These are phyloP conservation scores for Diprion similis DNA, from an alignment of 1,140 invertebrate species.

Conservation along the genomic window DNA sequence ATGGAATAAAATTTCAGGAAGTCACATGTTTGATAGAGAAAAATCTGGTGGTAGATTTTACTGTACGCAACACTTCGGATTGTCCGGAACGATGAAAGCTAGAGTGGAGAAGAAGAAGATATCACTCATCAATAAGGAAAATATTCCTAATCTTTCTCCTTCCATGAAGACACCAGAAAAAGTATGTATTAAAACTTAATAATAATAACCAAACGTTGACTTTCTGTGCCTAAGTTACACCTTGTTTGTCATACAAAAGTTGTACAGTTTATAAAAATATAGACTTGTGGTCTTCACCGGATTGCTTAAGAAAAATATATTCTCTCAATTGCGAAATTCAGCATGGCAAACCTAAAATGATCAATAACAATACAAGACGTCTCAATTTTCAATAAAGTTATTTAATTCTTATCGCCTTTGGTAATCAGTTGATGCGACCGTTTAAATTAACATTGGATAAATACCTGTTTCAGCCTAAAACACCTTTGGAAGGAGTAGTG, in stretches of 20 bases:
- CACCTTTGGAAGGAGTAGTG: conserved; percentile 57
- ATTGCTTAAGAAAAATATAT: too few relatives aligned
- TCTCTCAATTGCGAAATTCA: too few relatives aligned
- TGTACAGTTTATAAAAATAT: too few relatives aligned
- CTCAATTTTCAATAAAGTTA: too few relatives aligned
- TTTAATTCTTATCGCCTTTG: too few relatives aligned
- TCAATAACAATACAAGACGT: too few relatives aligned
- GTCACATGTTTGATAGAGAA: conserved; percentile 79
- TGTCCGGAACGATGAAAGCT: conserved; percentile 63
- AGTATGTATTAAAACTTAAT: conserved; percentile 31
- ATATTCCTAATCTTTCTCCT: conserved; percentile 49
- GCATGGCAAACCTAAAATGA: too few relatives aligned
- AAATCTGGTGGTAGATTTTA: conserved; percentile 78
- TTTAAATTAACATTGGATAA: too few relatives aligned
- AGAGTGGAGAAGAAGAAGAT: conserved; percentile 52
- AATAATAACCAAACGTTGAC: not conserved
- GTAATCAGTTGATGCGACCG: too few relatives aligned
- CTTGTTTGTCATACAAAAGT: too few relatives aligned
- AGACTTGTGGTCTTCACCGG: too few relatives aligned
- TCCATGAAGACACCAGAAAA: conserved; percentile 51
- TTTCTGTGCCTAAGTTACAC: too few relatives aligned
- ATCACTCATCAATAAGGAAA: conserved; percentile 57
- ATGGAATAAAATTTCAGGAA: conserved; percentile 53
- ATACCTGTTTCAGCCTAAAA: conserved; percentile 40
- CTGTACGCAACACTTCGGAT: conserved; percentile 81